A percentile compares a stretch with the other conserved stretches of the same genome.
These are phyloP conservation scores for Drosophila cracens DNA, from an alignment of 2,888 invertebrate genomes.

Conservation along the genomic window DNA sequence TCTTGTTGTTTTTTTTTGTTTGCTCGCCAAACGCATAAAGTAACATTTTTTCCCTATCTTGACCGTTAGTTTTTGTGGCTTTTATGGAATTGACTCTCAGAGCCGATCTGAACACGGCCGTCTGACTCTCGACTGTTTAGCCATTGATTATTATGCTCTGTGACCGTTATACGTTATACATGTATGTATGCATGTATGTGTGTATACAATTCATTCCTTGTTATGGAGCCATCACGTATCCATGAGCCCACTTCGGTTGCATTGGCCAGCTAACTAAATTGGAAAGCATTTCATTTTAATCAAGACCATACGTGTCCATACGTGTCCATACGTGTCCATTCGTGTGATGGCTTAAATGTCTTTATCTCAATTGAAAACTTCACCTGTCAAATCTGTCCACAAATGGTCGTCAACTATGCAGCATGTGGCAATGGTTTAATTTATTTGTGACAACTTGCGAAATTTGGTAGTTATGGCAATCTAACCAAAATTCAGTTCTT, in stretches of 20 bases:
- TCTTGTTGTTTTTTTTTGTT: neutral
- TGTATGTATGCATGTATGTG: neutral
- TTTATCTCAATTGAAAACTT: neutral
- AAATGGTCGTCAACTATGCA: neutral
- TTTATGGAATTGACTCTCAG: constrained; percentile 27
- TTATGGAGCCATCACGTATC: constrained; percentile 6
- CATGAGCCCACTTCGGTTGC: constrained; percentile 6
- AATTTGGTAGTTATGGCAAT: neutral
- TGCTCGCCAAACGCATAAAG: constrained; percentile 58
- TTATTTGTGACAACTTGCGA: neutral
- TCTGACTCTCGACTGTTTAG: constrained; percentile 53
- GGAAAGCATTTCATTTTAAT: constrained; percentile 7
- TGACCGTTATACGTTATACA: constrained; percentile 14
- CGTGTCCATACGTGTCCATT: too few species aligned
- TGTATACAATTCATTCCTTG: constrained; percentile 6
- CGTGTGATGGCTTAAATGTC: neutral
- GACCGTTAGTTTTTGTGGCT: constrained; percentile 38
- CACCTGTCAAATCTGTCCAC: constrained; percentile 3
- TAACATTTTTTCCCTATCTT: constrained; percentile 51
- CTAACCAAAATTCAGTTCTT: neutral
- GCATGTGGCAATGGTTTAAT: constrained; percentile 3
- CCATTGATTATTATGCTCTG: constrained; percentile 57
- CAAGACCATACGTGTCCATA: neutral
- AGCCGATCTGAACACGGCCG: constrained; percentile 34
- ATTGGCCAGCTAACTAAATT: constrained; percentile 10